A percentile compares a stretch with the other conserved stretches of the same genome.
phyloP scores from a whole-genome alignment of 2,888 invertebrate species.

The Amphipyra tragopoginis region DNA sequence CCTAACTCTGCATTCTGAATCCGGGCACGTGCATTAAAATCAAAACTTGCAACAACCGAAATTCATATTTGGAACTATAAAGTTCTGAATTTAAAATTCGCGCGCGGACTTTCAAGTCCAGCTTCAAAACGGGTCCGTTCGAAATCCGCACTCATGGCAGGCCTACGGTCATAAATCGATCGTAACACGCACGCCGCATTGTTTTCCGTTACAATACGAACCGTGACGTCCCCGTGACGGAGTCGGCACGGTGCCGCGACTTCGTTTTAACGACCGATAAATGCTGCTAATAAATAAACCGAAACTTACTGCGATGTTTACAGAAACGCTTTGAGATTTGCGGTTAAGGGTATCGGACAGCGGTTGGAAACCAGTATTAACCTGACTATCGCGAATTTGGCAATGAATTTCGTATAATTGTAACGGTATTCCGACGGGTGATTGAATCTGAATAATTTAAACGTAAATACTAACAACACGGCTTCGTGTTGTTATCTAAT shows the following conservation, averaged over 20 bases:
- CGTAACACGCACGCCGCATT: conserved; percentile 71
- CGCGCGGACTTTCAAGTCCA: conserved; percentile 28
- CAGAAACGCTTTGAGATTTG: conserved; percentile 58
- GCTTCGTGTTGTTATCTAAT: conserved; percentile 30
- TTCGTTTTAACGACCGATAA: conserved; percentile 78
- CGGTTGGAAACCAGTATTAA: conserved; percentile 16
- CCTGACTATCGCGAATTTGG: conserved; percentile 23
- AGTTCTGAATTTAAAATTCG: conserved; percentile 27
- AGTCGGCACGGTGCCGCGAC: conserved; percentile 66
- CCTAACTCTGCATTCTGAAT: neutral
- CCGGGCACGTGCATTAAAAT: neutral
- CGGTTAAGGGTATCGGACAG: conserved; percentile 44
- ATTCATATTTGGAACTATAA: neutral
- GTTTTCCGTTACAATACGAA: conserved; percentile 75
- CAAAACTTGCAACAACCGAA: neutral
- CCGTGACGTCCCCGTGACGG: conserved; percentile 74
- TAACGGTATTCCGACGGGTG: conserved; percentile 18
- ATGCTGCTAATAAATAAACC: conserved; percentile 73
- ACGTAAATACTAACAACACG: conserved; percentile 10
- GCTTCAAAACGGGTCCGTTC: conserved; percentile 33
- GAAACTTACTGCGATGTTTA: conserved; percentile 54
- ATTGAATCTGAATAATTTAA: conserved; percentile 33
- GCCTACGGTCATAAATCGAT: conserved; percentile 68
- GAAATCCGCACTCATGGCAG: conserved; percentile 54
- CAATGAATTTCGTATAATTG: conserved; percentile 30